A percentile compares a stretch with the other conserved stretches of the same genome.
Conservation (phyloP, 2,888 invertebrate species). For the Hirtodrosophila cameraria region DNA sequence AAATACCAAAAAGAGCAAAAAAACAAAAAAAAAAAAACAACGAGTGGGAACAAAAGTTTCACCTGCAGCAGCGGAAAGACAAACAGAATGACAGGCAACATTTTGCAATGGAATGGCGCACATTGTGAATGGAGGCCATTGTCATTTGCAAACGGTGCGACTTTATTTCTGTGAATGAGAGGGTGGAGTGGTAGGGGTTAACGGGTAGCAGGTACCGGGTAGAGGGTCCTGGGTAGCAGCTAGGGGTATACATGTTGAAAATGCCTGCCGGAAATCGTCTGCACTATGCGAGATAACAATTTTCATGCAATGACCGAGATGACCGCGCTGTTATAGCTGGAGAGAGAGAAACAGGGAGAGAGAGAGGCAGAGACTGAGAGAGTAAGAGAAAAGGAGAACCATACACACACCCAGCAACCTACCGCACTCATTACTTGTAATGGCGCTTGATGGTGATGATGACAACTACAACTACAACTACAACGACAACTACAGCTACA, state of each 20-base stretch:
- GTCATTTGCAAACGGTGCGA: slow-evolving; percentile 67
- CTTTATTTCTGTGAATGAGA: slow-evolving; percentile 63
- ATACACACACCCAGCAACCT: slow-evolving; percentile 10
- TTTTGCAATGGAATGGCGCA: slow-evolving; percentile 12
- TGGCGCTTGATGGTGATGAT: slow-evolving; percentile 76
- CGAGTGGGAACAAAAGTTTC: slow-evolving; percentile 7
- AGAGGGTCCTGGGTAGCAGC: too few species aligned
- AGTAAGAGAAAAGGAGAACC: too few species aligned
- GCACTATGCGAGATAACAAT: slow-evolving; percentile 78
- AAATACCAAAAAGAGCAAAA: not conserved
- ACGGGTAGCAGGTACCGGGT: too few species aligned
- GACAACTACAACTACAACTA: slow-evolving; percentile 49
- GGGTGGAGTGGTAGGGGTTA: not conserved
- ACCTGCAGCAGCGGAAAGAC: slow-evolving; percentile 35
- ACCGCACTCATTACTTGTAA: slow-evolving; percentile 78
- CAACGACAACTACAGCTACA: slow-evolving; percentile 20
- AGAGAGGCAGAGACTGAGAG: too few species aligned
- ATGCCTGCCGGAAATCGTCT: slow-evolving; percentile 78
- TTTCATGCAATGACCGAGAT: slow-evolving; percentile 74
- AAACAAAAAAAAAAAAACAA: not conserved
- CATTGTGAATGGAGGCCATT: slow-evolving; percentile 39
- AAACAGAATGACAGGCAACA: slow-evolving; percentile 27
- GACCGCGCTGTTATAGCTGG: slow-evolving; percentile 11
- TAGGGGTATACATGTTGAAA: slow-evolving; percentile 16
- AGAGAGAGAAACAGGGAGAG: too few species aligned